Evolutionary conservation across 2,797 vertebrate genomes (phyloP).

Genomic region (Muscicapa comitata): DNA sequence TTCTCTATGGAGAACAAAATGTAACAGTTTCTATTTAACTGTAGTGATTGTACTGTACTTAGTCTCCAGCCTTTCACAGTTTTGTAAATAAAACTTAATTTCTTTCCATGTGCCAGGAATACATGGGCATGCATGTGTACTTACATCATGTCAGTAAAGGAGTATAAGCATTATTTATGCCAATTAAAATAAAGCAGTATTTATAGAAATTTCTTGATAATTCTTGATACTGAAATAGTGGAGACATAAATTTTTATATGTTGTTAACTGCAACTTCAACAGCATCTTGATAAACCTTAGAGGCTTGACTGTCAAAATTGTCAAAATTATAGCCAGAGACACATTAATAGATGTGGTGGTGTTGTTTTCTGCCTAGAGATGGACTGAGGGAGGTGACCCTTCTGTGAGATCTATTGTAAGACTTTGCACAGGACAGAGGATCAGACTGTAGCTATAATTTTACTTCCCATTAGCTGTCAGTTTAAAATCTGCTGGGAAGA

Average conservation of each 20-base stretch:
- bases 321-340: neutral
- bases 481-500: conserved; percentile 44
- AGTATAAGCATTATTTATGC: neutral
- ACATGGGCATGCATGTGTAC: neutral
- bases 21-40: neutral
- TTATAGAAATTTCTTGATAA: neutral
- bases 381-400: neutral
- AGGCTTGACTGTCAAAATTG: neutral
- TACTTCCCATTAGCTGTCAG: conserved; percentile 63
- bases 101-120: neutral
- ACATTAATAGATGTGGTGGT: neutral
- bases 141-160: neutral
- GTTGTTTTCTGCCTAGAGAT: neutral
- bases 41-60: neutral
- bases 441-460: conserved; percentile 62
- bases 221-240: neutral
- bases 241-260: neutral
- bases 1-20: neutral
- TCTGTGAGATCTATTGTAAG: conserved; percentile 31
- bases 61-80: neutral
- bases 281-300: neutral
- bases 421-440: conserved; percentile 4
- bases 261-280: neutral
- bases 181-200: neutral
- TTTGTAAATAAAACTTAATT: neutral